These are phyloP conservation scores for Puntigrus tetrazona DNA, from an alignment of 2,113 vertebrate genomes.

Conservation along the genomic window DNA sequence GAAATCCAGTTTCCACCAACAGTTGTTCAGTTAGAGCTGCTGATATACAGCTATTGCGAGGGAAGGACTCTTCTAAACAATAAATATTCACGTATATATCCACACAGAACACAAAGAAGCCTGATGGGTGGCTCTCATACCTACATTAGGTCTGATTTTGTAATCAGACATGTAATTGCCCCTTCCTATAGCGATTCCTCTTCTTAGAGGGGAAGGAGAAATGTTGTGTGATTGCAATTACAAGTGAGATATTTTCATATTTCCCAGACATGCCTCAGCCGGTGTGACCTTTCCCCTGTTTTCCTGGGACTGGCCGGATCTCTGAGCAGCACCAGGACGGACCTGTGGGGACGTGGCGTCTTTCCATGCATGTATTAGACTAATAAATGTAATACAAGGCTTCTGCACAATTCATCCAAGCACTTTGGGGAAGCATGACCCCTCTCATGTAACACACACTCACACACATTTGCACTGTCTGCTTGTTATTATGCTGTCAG, in stretches of 20 bases:
- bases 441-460: neutral
- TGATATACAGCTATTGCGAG: neutral
- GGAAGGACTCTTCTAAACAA: neutral
- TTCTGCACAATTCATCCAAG: constrained; percentile 12
- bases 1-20: constrained; percentile 22
- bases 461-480: neutral
- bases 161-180: constrained; percentile 24
- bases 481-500: neutral
- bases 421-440: constrained; percentile 10
- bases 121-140: neutral
- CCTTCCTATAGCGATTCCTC: neutral
- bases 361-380: constrained; percentile 51
- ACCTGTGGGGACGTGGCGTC: constrained; percentile 51
- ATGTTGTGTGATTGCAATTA: constrained; percentile 63
- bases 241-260: constrained; percentile 73
- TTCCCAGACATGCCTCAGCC: constrained; percentile 68
- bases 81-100: neutral
- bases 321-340: constrained; percentile 64
- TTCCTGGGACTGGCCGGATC: constrained; percentile 59
- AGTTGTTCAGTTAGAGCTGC: neutral
- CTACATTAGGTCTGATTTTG: constrained; percentile 5
- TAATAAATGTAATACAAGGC: constrained; percentile 16
- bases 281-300: constrained; percentile 67
- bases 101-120: neutral
- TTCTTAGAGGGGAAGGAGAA: constrained; percentile 47